Evolutionary conservation across 2,113 vertebrate genomes (phyloP).

Genomic region (Bubo scandiacus): DNA sequence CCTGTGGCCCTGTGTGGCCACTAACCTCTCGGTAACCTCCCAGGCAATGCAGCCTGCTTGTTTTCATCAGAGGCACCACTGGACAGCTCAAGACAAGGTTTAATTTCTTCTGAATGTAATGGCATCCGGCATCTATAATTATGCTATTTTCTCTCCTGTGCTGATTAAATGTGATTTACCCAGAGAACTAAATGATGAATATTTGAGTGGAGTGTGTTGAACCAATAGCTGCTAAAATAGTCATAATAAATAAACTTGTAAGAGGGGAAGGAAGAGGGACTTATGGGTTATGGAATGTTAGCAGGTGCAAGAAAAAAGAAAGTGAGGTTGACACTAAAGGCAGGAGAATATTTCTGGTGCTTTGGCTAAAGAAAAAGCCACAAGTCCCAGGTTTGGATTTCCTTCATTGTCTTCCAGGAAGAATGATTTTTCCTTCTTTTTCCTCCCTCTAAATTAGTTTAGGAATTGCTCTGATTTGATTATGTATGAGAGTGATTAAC

Average conservation of each 20-base stretch:
- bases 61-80: slow-evolving; percentile 57
- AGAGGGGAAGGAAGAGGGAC: slow-evolving; percentile 9
- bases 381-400: neutral
- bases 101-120: slow-evolving; percentile 79
- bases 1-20: slow-evolving; percentile 28
- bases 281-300: slow-evolving; percentile 41
- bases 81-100: slow-evolving; percentile 72
- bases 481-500: neutral
- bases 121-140: slow-evolving; percentile 80
- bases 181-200: slow-evolving; percentile 77
- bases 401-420: neutral
- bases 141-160: slow-evolving; percentile 79
- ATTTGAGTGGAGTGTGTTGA: slow-evolving; percentile 71
- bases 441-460: neutral
- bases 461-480: neutral
- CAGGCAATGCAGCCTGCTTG: slow-evolving; percentile 36
- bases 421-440: neutral
- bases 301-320: slow-evolving; percentile 24
- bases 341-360: neutral
- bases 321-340: neutral
- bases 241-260: slow-evolving; percentile 74
- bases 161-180: slow-evolving; percentile 79
- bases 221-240: slow-evolving; percentile 72
- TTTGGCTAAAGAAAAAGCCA: neutral
- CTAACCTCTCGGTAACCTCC: slow-evolving; percentile 72